These are phyloP conservation scores for Sciaenops ocellatus DNA, from an alignment of 2,797 vertebrate genomes.

Conservation along the genomic window DNA sequence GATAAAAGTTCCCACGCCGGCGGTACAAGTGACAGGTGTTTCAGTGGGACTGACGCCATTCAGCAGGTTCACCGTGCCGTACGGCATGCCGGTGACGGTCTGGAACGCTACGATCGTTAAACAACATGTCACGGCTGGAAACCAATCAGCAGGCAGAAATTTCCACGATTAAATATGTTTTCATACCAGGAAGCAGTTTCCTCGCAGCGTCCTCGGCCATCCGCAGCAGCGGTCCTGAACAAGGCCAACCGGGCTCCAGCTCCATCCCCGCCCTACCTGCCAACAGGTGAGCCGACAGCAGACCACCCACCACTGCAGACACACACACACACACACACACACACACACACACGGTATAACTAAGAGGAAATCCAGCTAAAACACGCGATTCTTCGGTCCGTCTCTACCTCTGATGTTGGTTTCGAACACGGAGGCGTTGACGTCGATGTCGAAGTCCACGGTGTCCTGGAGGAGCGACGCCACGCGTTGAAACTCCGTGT, in stretches of 20 bases:
- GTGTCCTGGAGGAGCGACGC: conserved; percentile 92
- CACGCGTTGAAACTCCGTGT: conserved; percentile 95
- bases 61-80: conserved; percentile 96
- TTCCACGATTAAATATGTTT: background rate
- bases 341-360: conserved; percentile 4
- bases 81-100: conserved; percentile 96
- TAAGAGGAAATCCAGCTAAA: background rate
- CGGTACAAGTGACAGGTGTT: conserved; percentile 96
- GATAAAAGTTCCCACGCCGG: conserved; percentile 97
- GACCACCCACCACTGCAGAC: conserved; percentile 75
- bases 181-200: conserved; percentile 94
- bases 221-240: conserved; percentile 94
- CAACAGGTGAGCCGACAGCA: conserved; percentile 78
- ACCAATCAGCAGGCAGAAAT: background rate
- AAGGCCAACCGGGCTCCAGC: conserved; percentile 94
- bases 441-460: conserved; percentile 95
- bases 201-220: conserved; percentile 96
- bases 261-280: conserved; percentile 85
- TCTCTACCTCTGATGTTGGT: conserved; percentile 95
- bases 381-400: background rate
- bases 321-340: conserved; percentile 30
- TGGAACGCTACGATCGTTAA: conserved; percentile 89
- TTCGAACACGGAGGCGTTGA: conserved; percentile 97
- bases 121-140: background rate
- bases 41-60: conserved; percentile 93